Conservation (phyloP, 1,140 invertebrate species). For the Radopholus similis region DNA sequence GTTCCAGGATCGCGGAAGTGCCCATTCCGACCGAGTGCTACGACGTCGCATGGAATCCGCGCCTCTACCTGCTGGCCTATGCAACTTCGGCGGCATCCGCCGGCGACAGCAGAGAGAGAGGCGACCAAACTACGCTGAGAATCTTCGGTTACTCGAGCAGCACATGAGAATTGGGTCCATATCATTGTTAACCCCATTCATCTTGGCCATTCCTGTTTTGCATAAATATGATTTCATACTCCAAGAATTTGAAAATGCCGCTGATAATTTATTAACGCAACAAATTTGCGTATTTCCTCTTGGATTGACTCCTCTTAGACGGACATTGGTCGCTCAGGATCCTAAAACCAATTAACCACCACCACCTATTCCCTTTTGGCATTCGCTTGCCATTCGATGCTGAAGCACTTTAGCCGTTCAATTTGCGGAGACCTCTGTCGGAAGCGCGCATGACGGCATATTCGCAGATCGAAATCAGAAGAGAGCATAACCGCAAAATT, state of each 20-base stretch:
- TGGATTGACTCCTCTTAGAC: no score
- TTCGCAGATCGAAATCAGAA: conserved; percentile 6
- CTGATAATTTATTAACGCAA: no score
- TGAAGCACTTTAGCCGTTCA: neutral
- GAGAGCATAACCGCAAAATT: neutral
- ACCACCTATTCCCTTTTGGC: neutral
- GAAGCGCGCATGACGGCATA: conserved; percentile 15
- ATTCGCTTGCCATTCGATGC: neutral
- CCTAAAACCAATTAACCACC: neutral
- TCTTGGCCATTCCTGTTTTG: no score
- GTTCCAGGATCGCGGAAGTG: conserved; percentile 33
- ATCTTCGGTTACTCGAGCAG: conserved; percentile 38
- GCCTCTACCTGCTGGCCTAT: conserved; percentile 30
- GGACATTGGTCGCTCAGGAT: neutral
- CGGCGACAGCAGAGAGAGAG: conserved; percentile 23
- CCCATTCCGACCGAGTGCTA: conserved; percentile 31
- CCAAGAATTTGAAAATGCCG: no score
- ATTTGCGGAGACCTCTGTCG: neutral
- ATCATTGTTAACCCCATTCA: no score
- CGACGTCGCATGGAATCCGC: conserved; percentile 27
- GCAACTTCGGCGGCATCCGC: conserved; percentile 14
- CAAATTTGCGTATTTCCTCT: no score
- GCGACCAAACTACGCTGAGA: conserved; percentile 22
- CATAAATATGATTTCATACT: no score
- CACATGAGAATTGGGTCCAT: no score